These are phyloP conservation scores for Plagiodera versicolora DNA, from an alignment of 2,888 invertebrate genomes.

Conservation along the genomic window DNA sequence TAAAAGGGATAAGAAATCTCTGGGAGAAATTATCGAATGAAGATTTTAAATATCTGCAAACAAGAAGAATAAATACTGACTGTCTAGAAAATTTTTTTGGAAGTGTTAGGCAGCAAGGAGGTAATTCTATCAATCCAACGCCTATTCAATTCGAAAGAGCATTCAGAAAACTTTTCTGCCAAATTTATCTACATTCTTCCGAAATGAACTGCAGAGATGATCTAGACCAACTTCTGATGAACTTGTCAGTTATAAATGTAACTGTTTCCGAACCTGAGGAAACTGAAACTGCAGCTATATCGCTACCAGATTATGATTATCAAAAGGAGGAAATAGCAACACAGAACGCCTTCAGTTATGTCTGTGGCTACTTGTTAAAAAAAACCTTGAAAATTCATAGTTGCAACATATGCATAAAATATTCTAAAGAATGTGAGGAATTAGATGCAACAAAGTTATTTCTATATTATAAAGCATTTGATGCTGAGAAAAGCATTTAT, in stretches of 20 bases:
- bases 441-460: conserved; percentile 7
- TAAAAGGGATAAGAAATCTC: conserved; percentile 28
- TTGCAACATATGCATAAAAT: conserved; percentile 3
- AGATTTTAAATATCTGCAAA: conserved; percentile 30
- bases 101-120: conserved; percentile 28
- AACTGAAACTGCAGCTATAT: not conserved
- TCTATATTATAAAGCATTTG: conserved; percentile 10
- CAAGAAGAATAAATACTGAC: conserved; percentile 34
- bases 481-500: conserved; percentile 12
- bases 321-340: conserved; percentile 9
- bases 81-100: conserved; percentile 37
- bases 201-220: not conserved
- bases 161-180: conserved; percentile 30
- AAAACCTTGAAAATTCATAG: conserved; percentile 7
- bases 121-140: conserved; percentile 34
- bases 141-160: conserved; percentile 32
- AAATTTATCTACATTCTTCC: conserved; percentile 16
- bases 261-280: not conserved
- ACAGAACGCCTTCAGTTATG: conserved; percentile 23
- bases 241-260: not conserved
- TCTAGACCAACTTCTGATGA: not conserved
- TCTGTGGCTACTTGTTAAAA: conserved; percentile 19
- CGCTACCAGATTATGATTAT: not conserved
- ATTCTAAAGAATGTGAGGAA: conserved; percentile 7
- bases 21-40: conserved; percentile 27